Evolutionary conservation across 2,797 vertebrate species (phyloP).

Genomic region (Cyclura pinguis): DNA sequence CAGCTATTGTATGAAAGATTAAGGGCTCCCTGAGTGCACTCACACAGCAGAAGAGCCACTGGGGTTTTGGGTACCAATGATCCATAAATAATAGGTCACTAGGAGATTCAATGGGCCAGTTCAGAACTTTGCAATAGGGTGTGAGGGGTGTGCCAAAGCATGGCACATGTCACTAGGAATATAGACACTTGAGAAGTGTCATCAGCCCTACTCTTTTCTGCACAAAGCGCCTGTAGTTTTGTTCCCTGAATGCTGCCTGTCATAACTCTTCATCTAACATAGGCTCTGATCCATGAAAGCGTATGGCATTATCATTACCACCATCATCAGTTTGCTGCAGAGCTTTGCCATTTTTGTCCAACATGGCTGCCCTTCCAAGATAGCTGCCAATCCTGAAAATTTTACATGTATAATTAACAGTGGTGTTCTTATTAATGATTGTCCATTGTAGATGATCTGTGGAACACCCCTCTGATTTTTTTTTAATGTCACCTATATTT

Average conservation of each 20-base stretch:
- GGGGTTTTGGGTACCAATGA: conserved; percentile 31
- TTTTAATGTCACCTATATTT: neutral
- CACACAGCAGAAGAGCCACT: conserved; percentile 19
- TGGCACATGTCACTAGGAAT: conserved; percentile 4
- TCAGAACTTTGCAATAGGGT: conserved; percentile 23
- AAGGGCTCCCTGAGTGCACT: conserved; percentile 15
- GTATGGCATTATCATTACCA: neutral
- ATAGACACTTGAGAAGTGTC: neutral
- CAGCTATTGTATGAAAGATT: conserved; percentile 32
- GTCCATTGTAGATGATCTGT: neutral
- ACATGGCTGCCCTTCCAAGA: neutral
- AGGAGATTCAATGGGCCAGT: conserved; percentile 33
- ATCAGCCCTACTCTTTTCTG: neutral
- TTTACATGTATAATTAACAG: neutral
- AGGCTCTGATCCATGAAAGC: neutral
- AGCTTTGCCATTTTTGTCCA: neutral
- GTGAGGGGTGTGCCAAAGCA: conserved; percentile 24
- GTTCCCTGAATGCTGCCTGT: neutral
- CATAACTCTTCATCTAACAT: neutral
- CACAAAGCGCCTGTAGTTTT: neutral
- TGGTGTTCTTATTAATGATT: neutral
- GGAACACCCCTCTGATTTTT: neutral
- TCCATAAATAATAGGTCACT: conserved; percentile 40
- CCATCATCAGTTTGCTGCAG: neutral
- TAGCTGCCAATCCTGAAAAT: neutral